Evolutionary conservation across 2,888 invertebrate genomes (phyloP), one percentile per base, ranked within the genome.

Genomic region (Amorpha juglandis): DNA sequence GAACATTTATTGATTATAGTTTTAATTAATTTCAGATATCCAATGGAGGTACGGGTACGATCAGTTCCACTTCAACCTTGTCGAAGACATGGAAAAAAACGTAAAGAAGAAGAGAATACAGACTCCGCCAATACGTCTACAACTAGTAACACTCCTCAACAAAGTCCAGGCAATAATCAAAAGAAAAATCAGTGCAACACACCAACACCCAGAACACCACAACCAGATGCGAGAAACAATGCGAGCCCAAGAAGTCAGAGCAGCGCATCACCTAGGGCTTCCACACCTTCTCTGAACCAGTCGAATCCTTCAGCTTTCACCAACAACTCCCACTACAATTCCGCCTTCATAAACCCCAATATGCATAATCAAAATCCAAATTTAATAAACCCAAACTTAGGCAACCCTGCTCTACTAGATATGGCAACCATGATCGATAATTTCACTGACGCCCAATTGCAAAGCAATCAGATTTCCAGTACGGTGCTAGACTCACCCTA

Each of bases 61-160:
- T 96, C 97, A 2, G 97, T 97, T 11, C 98, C 98, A 0, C 89
- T 98, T 11, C 96, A 97, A 76, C 97, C 98, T 0, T 97, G 98
- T 78, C 94, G 97, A 70, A 94, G 96, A 27, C 96, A 97, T 78
- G 96, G 96, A 0, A 97, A 97, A 78, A 97, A 97, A 80, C 94
- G 96, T 67, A 96, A 96, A 86, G 97, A 96, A 48, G 96, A 96
- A 74, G 95, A 96, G 73, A 91, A 90, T 0, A 86, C 93, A 0
- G 92, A 93, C 42, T 82, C 88, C 1, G 78, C 81, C 6, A 87
- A 86, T 69, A 83, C 83, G 53, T 81, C 86, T 1, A 68, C 78
- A 0, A 83, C 77, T 70, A 81, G 74, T 69, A 88, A 80, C 71
- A 80, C 80, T 21, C 78, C 89, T 0, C 91, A 90, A 68, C 82